Evolutionary conservation across 2,888 invertebrate genomes (phyloP).

Genomic region (Lacanobia wlatinum): DNA sequence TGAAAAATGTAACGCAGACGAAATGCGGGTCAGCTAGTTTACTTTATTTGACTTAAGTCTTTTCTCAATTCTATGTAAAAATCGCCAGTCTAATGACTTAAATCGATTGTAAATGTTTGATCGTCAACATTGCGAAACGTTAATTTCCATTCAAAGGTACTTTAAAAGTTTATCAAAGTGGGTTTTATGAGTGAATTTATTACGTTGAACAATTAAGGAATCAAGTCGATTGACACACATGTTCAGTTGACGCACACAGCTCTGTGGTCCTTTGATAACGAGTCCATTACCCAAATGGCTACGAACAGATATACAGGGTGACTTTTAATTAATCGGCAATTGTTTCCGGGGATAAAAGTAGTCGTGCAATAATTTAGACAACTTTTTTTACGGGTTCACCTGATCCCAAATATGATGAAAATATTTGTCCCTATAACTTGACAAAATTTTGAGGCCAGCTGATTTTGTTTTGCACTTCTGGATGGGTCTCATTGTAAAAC

Average conservation of each 20-base stretch:
- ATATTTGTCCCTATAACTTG: no score
- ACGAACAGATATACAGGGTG: slow-evolving; percentile 38
- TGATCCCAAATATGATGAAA: no score
- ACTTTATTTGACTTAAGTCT: no score
- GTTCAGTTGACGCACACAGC: slow-evolving; percentile 65
- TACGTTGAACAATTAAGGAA: slow-evolving; percentile 79
- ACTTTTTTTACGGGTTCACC: no score
- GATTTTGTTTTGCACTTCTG: not conserved
- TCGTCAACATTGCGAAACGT: slow-evolving; percentile 32
- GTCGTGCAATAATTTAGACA: not conserved
- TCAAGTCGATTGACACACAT: slow-evolving; percentile 71
- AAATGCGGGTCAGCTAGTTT: no score
- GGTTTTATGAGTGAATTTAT: slow-evolving; percentile 79
- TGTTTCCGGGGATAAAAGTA: not conserved
- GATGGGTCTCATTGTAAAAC: not conserved
- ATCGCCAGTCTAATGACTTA: slow-evolving; percentile 1
- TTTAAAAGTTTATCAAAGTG: slow-evolving; percentile 71
- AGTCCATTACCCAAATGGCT: slow-evolving; percentile 38
- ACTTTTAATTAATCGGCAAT: not conserved
- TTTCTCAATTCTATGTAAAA: not conserved
- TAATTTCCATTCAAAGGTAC: slow-evolving; percentile 41
- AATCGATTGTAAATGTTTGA: slow-evolving; percentile 17
- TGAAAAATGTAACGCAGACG: no score
- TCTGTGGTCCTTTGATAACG: slow-evolving; percentile 64
- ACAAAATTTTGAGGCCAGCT: no score